Evolutionary conservation across 2,113 vertebrate species (phyloP).

Genomic region (Lepus timidus): DNA sequence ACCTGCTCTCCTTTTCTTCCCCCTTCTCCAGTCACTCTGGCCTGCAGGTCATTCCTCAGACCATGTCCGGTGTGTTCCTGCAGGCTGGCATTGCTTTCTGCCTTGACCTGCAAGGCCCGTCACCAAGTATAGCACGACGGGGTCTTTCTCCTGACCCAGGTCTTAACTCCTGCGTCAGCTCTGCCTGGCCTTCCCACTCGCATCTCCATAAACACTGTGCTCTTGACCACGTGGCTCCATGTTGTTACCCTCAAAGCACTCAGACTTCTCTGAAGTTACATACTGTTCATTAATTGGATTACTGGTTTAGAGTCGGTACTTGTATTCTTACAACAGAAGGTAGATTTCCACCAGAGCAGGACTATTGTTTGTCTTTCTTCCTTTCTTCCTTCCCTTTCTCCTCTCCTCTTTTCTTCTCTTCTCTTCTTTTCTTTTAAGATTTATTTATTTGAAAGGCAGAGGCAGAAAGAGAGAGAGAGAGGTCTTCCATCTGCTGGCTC

Average conservation of each 20-base stretch:
- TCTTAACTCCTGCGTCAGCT: neutral
- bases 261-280: neutral
- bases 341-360: neutral
- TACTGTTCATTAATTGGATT: neutral
- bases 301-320: neutral
- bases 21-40: neutral
- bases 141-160: neutral
- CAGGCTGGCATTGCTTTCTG: neutral
- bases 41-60: neutral
- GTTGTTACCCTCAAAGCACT: neutral
- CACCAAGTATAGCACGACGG: neutral
- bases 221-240: neutral
- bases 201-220: neutral
- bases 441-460: too few species aligned
- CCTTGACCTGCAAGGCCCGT: neutral
- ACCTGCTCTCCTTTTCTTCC: neutral
- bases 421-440: too few species aligned
- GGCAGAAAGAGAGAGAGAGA: too few species aligned
- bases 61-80: neutral
- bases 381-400: too few species aligned
- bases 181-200: neutral
- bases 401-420: too few species aligned
- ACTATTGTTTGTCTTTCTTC: neutral
- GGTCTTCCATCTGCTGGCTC: too few species aligned
- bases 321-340: conserved; percentile 9